These are phyloP conservation scores for Leptestheria dahalacensis DNA, from an alignment of 1,140 invertebrate species.

Conservation along the genomic window DNA sequence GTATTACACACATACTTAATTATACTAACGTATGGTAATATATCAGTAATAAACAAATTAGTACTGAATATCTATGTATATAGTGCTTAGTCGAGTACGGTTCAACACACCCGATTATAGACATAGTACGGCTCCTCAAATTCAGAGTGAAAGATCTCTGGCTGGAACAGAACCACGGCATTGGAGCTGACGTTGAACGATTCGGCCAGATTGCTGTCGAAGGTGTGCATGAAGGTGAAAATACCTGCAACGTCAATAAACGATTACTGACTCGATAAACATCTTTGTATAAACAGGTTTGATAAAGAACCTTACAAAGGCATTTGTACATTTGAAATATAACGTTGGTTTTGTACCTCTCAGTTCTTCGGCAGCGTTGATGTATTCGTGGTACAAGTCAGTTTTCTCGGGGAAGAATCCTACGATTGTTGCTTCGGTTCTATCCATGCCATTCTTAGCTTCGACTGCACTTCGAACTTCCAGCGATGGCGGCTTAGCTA, in stretches of 20 bases:
- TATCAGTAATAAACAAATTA: neutral
- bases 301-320: too few species aligned
- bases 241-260: too few species aligned
- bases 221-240: constrained; percentile 27
- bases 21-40: neutral
- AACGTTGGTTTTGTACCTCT: constrained; percentile 29
- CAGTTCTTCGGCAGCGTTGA: constrained; percentile 35
- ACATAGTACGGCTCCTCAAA: constrained; percentile 29
- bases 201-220: constrained; percentile 26
- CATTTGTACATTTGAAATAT: too few species aligned
- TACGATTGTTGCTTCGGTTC: constrained; percentile 35
- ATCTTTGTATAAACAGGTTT: too few species aligned
- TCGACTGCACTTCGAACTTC: constrained; percentile 27
- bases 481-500: constrained; percentile 34
- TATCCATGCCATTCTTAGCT: constrained; percentile 30
- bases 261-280: too few species aligned
- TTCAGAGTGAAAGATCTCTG: constrained; percentile 38
- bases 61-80: too few species aligned
- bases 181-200: constrained; percentile 31
- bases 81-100: too few species aligned
- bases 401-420: constrained; percentile 36
- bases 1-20: neutral
- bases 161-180: constrained; percentile 36
- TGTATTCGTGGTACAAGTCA: constrained; percentile 31
- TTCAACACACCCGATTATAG: neutral